Base-by-base conservation (phyloP, 1,140 invertebrate genomes). In the Homalodisca vitripennis region DNA sequence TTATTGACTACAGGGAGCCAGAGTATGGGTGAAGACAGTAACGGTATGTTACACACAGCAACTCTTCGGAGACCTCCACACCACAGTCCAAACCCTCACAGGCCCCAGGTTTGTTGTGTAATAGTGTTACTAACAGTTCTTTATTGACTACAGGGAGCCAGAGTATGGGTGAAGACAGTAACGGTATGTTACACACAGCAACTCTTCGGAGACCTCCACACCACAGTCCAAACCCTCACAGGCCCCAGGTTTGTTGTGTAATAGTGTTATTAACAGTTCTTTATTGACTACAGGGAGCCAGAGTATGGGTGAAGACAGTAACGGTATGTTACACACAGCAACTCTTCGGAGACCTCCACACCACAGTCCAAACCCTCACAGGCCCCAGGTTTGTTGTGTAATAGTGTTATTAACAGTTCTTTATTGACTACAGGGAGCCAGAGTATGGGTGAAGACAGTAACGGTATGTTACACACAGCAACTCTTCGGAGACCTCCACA, bases 51-150 rank as follows among this genome's bases (percentile, higher is more conserved):
- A 41, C 34, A 41, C 34, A 41, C 34, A 41, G 34, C 55, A 6
- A 22, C 55, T 26, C 27, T 60, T 27, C 22, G 55, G 6, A 60
- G 55, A 60, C 55, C 55, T 12, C 6, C 63, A 14, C 55, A 70
- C 47, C 69, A 67, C 60, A 65, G 48, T 29, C 55, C 55, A 12
- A 60, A 24, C n/a, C 29, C 27, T 27, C 10, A 22, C 2, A 60
- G 55, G 29, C 14, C 55, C 10, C 55, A 60, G 55, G 55, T 53
- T 41, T 10, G 34, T n/a, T n/a, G n/a, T n/a, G n/a, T n/a, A n/a
- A n/a, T n/a, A n/a, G n/a, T n/a, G n/a, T n/a, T n/a, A n/a, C n/a
- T n/a, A n/a, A n/a, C n/a, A n/a, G n/a, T n/a, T n/a, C n/a, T n/a
- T n/a, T n/a, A n/a, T n/a, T n/a, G n/a, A n/a, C n/a, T n/a, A n/a